Conservation (phyloP, 2,113 vertebrate genomes). For the Poeciliopsis prolifica region DNA sequence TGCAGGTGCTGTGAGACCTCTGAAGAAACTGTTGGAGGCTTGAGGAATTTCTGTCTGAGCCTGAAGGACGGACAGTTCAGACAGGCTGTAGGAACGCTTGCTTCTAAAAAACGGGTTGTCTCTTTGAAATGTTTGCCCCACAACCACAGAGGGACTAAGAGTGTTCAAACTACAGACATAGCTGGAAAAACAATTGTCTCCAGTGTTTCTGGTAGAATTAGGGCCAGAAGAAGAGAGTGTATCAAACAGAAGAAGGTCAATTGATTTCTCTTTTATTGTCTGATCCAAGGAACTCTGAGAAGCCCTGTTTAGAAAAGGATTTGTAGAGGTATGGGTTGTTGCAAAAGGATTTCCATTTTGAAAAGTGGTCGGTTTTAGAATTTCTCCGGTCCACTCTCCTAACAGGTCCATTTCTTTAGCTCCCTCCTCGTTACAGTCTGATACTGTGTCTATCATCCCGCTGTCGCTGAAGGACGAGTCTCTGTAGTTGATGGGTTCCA, state of each 20-base stretch:
- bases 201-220: conserved; percentile 59
- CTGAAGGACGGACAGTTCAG: conserved; percentile 91
- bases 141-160: conserved; percentile 46
- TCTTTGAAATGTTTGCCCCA: conserved; percentile 73
- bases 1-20: conserved; percentile 87
- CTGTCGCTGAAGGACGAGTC: conserved; percentile 92
- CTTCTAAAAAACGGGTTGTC: conserved; percentile 95
- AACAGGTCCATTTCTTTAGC: conserved; percentile 88
- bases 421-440: conserved; percentile 85
- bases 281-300: conserved; percentile 59
- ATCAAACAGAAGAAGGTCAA: conserved; percentile 89
- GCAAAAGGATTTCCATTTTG: conserved; percentile 87
- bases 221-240: conserved; percentile 61
- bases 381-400: conserved; percentile 80
- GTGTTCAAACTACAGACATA: conserved; percentile 78
- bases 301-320: conserved; percentile 88
- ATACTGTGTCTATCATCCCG: conserved; percentile 88
- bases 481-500: conserved; percentile 86
- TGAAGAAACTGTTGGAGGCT: conserved; percentile 78
- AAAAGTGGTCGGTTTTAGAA: conserved; percentile 72
- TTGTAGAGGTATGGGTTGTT: conserved; percentile 83
- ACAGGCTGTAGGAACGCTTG: conserved; percentile 96
- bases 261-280: conserved; percentile 71
- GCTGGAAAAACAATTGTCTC: conserved; percentile 75
- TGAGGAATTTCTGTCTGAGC: conserved; percentile 79